Percentiles rank a stretch among this genome's conserved stretches.
These are phyloP conservation scores for Etheostoma spectabile DNA, from an alignment of 2,113 vertebrate genomes.

Conservation along the genomic window DNA sequence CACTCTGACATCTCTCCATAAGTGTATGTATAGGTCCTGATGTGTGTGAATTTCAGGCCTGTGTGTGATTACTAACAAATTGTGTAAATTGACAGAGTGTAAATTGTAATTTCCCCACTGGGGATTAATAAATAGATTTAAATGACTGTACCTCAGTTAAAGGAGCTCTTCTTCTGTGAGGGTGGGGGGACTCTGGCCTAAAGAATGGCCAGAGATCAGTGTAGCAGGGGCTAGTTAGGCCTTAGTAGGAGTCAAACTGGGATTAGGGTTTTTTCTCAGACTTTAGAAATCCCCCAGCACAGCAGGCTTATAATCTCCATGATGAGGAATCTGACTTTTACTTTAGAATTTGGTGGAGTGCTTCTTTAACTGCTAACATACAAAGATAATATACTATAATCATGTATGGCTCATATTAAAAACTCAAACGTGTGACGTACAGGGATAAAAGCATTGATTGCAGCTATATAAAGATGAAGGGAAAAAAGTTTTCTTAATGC, in stretches of 20 bases:
- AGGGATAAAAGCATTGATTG: neutral
- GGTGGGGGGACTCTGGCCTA: neutral
- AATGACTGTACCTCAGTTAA: slow-evolving; percentile 6
- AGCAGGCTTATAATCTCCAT: neutral
- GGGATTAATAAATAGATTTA: too few species aligned
- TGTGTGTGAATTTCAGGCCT: too few species aligned
- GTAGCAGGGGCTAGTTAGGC: neutral
- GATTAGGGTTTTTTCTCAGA: neutral
- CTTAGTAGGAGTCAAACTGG: neutral
- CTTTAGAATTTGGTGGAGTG: neutral
- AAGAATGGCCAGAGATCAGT: neutral
- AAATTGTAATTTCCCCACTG: too few species aligned
- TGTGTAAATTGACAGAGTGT: too few species aligned
- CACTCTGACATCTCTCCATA: too few species aligned
- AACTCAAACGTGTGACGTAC: neutral
- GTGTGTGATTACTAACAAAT: too few species aligned
- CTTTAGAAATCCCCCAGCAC: neutral
- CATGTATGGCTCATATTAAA: neutral
- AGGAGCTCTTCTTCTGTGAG: neutral
- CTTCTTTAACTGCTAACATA: neutral
- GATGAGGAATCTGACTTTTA: neutral
- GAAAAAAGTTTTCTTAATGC: neutral
- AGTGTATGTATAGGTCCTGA: too few species aligned
- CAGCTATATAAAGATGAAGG: neutral
- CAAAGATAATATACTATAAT: neutral